Base-by-base conservation (phyloP, 2,797 vertebrate genomes). In the Typhlichthys eigenmanni region DNA sequence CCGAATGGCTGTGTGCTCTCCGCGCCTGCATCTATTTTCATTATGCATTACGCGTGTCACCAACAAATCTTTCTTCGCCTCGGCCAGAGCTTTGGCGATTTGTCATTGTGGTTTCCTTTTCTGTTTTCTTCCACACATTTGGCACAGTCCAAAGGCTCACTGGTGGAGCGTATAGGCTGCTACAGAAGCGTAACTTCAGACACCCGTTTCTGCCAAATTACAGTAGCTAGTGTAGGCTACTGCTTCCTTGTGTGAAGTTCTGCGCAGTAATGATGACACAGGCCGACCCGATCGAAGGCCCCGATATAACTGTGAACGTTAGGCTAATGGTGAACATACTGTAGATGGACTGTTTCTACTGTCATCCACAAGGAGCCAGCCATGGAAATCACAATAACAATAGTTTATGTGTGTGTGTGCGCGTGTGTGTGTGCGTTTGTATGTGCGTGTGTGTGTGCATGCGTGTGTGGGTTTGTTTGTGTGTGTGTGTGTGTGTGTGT, bases 21-120 rank as follows among this genome's bases (percentile, higher is more conserved):
- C 10, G 70, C 66, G 50, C 77, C 70, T 55, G 85, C 84, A 88
- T 88, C 83, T 86, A 76, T 89, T 91, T 91, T 88, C 84, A 88
- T 88, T 87, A 89, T 85, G 85, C 82, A 82, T 79, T 75, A 76
- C 48, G 61, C 80, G 62, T 62, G 63, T 89, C 84, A 81, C 78
- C 74, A 68, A 81, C 85, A 85, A 85, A 88, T 88, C 83, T 86
- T 83, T 87, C 80, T 78, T 69, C 79, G 87, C 84, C 73, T 83
- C 76, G 76, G 82, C 84, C 71, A 12, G 51, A 83, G 75, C 69
- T 50, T 56, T 79, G 81, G 84, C 81, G 69, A 88, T 88, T 90
- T 86, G 85, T 90, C 87, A 88, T 80, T 81, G 76, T 73, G 68
- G 67, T 68, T 77, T 82, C 80, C 71, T 75, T 55, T 32, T 68